Evolutionary conservation across 2,797 vertebrate species (phyloP).

Genomic region (Sternarchorhynchus goeldii): DNA sequence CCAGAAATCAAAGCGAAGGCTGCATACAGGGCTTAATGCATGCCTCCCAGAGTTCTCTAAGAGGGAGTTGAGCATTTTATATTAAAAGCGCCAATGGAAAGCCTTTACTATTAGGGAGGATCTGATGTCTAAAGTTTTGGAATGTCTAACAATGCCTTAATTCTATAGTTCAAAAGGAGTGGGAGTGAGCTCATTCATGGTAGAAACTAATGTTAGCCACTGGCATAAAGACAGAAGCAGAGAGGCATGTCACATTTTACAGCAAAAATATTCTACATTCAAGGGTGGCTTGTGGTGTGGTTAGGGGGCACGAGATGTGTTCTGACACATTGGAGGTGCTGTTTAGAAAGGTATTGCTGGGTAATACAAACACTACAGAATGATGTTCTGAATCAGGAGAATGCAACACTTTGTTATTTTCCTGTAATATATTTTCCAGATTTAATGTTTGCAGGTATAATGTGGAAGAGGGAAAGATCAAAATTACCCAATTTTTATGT

Average conservation of each 20-base stretch:
- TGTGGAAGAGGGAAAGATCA: conserved; percentile 2
- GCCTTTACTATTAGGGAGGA: conserved; percentile 59
- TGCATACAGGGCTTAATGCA: conserved; percentile 34
- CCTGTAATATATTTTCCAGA: background rate
- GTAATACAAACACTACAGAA: background rate
- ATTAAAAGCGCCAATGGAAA: conserved; percentile 68
- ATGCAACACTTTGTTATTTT: background rate
- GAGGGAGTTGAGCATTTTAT: conserved; percentile 66
- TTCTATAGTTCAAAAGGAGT: conserved; percentile 34
- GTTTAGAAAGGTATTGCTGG: background rate
- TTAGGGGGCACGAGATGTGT: background rate
- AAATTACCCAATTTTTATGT: background rate
- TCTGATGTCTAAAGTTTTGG: conserved; percentile 63
- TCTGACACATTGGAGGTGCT: background rate
- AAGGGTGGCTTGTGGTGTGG: background rate
- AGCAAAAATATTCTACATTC: background rate
- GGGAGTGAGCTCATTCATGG: conserved; percentile 13
- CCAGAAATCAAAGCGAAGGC: conserved; percentile 67
- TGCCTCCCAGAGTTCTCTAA: conserved; percentile 28
- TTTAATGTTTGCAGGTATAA: background rate
- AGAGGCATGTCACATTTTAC: conserved; percentile 29
- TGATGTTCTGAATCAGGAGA: background rate
- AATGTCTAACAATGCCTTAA: conserved; percentile 64
- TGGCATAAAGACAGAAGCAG: background rate
- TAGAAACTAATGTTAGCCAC: conserved; percentile 7